Evolutionary conservation across 2,888 invertebrate species (phyloP), one percentile per base, ranked within the genome.

Genomic region (Neuroscelio doddi): DNA sequence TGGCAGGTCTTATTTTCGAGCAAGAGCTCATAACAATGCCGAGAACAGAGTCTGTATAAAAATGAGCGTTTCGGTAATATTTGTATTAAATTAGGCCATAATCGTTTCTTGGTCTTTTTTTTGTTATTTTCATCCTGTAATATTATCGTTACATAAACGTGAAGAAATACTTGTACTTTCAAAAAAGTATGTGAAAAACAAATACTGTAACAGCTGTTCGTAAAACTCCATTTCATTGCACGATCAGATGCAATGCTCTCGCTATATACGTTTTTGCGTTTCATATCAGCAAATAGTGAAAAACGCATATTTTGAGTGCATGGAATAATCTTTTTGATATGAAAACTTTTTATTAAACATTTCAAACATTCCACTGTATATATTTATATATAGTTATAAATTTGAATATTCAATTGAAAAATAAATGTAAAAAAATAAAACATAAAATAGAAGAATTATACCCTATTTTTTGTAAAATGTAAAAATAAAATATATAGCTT

Each of bases 131-230:
- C 41, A 53, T 53, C 36, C 41, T 57, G 50, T n/a, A 50, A 62
- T 42, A 55, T 57, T 62, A 66, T 57, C 62, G 61, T 62, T 53
- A 57, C 53, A 66, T 56, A 45, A 66, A 66, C 49, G 45, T 53
- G 57, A 53, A 62, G 62, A 34, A 64, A 53, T 50, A 57, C 57
- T 62, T 56, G 62, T 62, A 53, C 53, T 57, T 65, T 62, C 57
- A 57, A 66, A 66, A 62, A 66, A 66, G 59, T 49, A 52, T 62
- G 62, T 57, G 66, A 66, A 66, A 57, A 66, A 62, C 66, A 66
- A 66, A 66, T 53, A 61, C 53, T 24, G 39, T 46, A 45, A 56
- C 65, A 61, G 65, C 45, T 61, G 65, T 52, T 65, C 65, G 61
- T 65, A 65, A 65, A 65, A 65, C 61, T 61, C 38, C 49, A 29